Evolutionary conservation across 2,888 invertebrate genomes (phyloP), one percentile per base, ranked within the genome.

Genomic region (Patella depressa): DNA sequence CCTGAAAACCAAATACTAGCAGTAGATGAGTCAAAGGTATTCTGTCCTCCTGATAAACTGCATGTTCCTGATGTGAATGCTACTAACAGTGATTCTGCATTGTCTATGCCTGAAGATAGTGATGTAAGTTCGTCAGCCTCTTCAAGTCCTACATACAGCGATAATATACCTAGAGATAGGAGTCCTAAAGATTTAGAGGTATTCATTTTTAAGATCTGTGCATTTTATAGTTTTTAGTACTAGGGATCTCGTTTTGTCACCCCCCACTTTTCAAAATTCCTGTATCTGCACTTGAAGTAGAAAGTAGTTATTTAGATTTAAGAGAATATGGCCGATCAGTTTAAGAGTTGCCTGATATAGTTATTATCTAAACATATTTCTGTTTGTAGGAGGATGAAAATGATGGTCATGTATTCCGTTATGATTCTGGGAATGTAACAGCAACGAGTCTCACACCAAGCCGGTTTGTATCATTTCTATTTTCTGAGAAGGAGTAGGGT

Each of bases 1-100:
- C 87, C 87, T 29, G 90, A 90, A 81, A 89, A 89, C 79, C 91
- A 90, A 81, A 85, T 89, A 15, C 77, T 90, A 79, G 88, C 89
- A 14, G 91, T 90, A 65, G 91, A 91, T 76, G 89, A 89, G 79
- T 84, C 89, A 17, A 86, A 87, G 76, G 86, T 98, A 15, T 99
- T 98, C 93, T 95, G 95, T 89, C 98, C 98, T 1, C 99, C 99
- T 0, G 95, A 95, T 72, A 94, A 95, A 11, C 93, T 99, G 53
- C 96, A 96, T 92, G 95, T 96, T 88, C 98, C 97, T 0, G 77
- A 77, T 53, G 95, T 95, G 70, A 86, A 87, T 9, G 83, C 89
- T 59, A 87, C 88, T n/a, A 89, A 88, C 80, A 89, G 89, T 77
- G 91, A 91, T 84, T 90, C 91, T 70, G 88, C 91, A 73, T 87